These are phyloP conservation scores for Cyprinodon tularosa DNA, from an alignment of 2,113 vertebrate species.

Conservation along the genomic window DNA sequence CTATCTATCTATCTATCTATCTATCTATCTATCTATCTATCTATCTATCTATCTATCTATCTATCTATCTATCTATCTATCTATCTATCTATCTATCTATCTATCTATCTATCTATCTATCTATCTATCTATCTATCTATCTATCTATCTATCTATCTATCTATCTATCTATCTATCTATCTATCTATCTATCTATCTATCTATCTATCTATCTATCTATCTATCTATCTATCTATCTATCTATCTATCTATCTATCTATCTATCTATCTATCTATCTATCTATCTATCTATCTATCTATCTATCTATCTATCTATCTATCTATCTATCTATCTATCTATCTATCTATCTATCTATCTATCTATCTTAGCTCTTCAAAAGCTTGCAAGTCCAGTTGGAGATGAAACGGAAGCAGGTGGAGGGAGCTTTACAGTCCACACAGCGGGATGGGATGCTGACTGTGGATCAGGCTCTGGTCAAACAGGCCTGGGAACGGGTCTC, in stretches of 20 bases:
- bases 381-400: constrained; percentile 89
- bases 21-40: neutral
- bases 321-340: too few species aligned
- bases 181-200: constrained; percentile 14
- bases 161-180: constrained; percentile 11
- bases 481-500: constrained; percentile 93
- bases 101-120: neutral
- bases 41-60: too few species aligned
- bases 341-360: constrained; percentile 8
- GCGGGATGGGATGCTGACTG: constrained; percentile 93
- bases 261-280: constrained; percentile 11
- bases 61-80: constrained; percentile 13
- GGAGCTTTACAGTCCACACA: constrained; percentile 85
- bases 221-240: constrained; percentile 9
- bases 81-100: neutral
- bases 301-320: neutral
- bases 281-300: constrained; percentile 14
- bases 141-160: too few species aligned
- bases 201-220: neutral
- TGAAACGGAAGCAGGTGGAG: constrained; percentile 89
- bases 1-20: constrained; percentile 11
- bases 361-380: constrained; percentile 88
- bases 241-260: constrained; percentile 16
- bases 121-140: constrained; percentile 3
- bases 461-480: constrained; percentile 95